A percentile compares a stretch with the other conserved stretches of the same genome.
phyloP scores from a whole-genome alignment of 1,140 invertebrate species.

The Anadara kagoshimensis region DNA sequence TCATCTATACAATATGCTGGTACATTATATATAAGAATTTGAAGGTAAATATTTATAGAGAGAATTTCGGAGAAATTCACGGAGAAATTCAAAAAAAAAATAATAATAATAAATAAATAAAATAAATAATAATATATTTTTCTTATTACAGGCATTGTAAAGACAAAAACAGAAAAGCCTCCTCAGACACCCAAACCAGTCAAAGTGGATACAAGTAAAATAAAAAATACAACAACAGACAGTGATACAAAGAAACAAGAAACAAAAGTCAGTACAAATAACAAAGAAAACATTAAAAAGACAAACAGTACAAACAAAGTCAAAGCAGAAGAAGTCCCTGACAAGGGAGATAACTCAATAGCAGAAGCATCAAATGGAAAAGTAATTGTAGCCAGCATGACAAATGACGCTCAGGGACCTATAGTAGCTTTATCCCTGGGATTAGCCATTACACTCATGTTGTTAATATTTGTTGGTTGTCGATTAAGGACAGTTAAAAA shows the following conservation, averaged over 20 bases:
- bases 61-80: too few species aligned
- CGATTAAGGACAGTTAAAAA: constrained; percentile 84
- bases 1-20: too few species aligned
- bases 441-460: constrained; percentile 81
- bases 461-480: constrained; percentile 87
- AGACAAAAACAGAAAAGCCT: background rate
- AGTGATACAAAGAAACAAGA: background rate
- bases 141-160: background rate
- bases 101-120: too few species aligned
- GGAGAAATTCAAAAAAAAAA: too few species aligned
- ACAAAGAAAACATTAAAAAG: background rate
- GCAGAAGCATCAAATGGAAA: constrained; percentile 30
- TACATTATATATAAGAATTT: too few species aligned
- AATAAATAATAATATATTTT: too few species aligned
- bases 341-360: background rate
- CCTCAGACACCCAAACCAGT: background rate
- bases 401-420: constrained; percentile 78
- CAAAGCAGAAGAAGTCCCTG: background rate
- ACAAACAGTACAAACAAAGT: constrained; percentile 2
- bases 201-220: constrained; percentile 4
- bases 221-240: background rate
- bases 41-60: too few species aligned
- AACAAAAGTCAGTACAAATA: too few species aligned
- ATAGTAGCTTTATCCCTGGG: constrained; percentile 88
- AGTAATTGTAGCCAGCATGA: constrained; percentile 52